Percentiles rank a stretch among this genome's conserved stretches.
phyloP scores from a whole-genome alignment of 2,113 vertebrate genomes.

The Brachyhypopomus gauderio region DNA sequence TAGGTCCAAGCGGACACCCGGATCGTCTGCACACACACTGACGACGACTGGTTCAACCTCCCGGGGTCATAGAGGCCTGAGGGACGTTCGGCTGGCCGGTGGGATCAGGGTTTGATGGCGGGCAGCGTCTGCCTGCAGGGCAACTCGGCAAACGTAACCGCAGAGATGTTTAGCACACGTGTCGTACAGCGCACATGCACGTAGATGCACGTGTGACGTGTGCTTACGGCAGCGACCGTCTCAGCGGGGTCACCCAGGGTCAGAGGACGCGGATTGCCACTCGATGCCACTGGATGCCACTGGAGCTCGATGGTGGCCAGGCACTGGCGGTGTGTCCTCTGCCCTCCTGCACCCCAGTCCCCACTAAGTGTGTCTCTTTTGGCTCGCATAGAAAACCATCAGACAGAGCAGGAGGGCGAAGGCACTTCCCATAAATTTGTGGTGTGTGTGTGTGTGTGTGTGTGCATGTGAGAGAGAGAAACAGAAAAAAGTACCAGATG shows the following conservation, averaged over 20 bases:
- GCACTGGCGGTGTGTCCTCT: background rate
- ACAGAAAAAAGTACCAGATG: constrained; percentile 2
- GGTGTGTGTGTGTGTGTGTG: too few relatives aligned
- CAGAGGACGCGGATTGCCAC: background rate
- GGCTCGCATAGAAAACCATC: background rate
- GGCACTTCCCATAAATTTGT: too few relatives aligned
- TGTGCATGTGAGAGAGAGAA: background rate
- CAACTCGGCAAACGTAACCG: too few relatives aligned
- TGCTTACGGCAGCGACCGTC: too few relatives aligned
- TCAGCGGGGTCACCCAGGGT: background rate
- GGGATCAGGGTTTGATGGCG: too few relatives aligned
- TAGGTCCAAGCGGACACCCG: constrained; percentile 9
- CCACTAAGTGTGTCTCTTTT: background rate
- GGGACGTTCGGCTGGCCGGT: too few relatives aligned
- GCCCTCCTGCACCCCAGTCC: background rate
- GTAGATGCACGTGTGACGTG: too few relatives aligned
- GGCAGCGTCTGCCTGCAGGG: too few relatives aligned
- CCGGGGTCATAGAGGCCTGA: too few relatives aligned
- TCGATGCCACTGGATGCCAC: background rate
- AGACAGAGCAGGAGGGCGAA: background rate
- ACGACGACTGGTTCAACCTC: background rate
- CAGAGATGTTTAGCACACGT: too few relatives aligned
- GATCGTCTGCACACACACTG: constrained; percentile 45
- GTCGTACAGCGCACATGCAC: too few relatives aligned
- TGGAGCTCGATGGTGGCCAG: background rate